Conservation (phyloP, 2,888 invertebrate genomes). For the Leptinotarsa juncta region DNA sequence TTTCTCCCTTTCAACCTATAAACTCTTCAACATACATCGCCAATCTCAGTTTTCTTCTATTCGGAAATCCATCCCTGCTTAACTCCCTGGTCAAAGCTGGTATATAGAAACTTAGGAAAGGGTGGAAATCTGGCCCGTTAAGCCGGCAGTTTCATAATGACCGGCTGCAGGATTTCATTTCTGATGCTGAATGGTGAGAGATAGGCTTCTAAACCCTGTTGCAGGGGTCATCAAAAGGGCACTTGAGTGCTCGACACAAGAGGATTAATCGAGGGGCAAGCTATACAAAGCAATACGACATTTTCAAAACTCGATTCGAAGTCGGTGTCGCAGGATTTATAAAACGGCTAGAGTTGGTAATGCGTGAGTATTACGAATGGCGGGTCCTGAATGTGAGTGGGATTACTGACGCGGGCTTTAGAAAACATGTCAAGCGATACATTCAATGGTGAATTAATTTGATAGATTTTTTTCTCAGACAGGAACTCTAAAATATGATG, state of each 20-base stretch:
- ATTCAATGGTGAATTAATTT: too few relatives aligned
- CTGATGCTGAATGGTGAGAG: conserved; percentile 47
- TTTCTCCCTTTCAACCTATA: neutral
- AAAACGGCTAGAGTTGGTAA: conserved; percentile 12
- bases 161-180: conserved; percentile 43
- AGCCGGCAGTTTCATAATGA: conserved; percentile 46
- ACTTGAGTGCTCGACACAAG: conserved; percentile 52
- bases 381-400: neutral
- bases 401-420: neutral
- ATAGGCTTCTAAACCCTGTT: conserved; percentile 52
- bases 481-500: too few relatives aligned
- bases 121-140: conserved; percentile 40
- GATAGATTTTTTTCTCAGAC: too few relatives aligned
- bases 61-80: conserved; percentile 8
- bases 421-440: too few relatives aligned
- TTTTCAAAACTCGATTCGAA: conserved; percentile 15
- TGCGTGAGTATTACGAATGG: conserved; percentile 14
- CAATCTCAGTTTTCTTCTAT: neutral
- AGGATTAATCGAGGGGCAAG: conserved; percentile 50
- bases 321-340: conserved; percentile 18
- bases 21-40: conserved; percentile 3
- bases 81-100: conserved; percentile 9
- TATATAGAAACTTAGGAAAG: conserved; percentile 20
- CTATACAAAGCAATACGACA: conserved; percentile 20
- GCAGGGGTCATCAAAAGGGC: conserved; percentile 50